Evolutionary conservation across 2,797 vertebrate genomes (phyloP).

Genomic region (Spea hammondii): DNA sequence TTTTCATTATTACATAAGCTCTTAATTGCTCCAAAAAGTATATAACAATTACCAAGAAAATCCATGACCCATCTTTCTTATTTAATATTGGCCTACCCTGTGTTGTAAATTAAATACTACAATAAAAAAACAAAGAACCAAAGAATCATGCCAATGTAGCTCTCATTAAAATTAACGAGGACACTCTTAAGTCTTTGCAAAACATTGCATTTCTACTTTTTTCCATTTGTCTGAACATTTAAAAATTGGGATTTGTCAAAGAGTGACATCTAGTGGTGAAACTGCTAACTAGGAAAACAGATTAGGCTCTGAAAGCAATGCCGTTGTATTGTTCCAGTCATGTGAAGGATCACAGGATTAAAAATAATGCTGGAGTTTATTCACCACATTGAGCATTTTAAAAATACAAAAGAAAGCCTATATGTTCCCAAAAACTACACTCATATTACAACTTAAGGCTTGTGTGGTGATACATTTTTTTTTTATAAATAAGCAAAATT

Average conservation of each 20-base stretch:
- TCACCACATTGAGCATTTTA: no score
- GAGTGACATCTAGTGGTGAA: slow-evolving; percentile 48
- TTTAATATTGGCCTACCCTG: background rate
- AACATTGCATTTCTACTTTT: background rate
- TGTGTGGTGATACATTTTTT: no score
- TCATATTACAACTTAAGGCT: no score
- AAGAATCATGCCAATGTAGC: background rate
- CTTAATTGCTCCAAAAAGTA: no score
- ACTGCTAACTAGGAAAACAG: background rate
- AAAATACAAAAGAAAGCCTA: no score
- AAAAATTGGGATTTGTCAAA: slow-evolving; percentile 39
- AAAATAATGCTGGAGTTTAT: no score
- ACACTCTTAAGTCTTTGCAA: background rate
- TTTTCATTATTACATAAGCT: no score
- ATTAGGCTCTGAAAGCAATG: background rate
- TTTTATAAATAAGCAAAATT: no score
- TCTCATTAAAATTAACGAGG: slow-evolving; percentile 7
- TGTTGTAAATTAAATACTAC: background rate
- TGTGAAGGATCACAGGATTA: no score
- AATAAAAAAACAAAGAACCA: background rate
- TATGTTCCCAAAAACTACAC: no score
- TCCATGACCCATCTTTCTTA: background rate
- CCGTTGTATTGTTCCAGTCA: no score
- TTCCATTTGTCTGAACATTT: background rate
- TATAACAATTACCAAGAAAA: no score